Conservation (phyloP, 2,797 vertebrate genomes). For the Rhynchotus rufescens region DNA sequence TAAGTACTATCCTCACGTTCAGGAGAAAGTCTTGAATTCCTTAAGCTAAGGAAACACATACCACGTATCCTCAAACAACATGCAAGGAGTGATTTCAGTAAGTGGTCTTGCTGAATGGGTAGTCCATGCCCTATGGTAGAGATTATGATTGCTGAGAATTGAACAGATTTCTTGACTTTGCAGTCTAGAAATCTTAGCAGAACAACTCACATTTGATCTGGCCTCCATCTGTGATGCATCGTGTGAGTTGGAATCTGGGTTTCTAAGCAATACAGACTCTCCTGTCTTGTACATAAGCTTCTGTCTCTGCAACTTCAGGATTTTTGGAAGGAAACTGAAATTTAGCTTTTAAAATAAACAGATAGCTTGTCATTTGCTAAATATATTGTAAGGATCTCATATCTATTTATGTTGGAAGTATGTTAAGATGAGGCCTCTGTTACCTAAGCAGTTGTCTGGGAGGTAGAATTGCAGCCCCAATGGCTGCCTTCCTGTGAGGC, state of each 20-base stretch:
- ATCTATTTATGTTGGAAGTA: constrained; percentile 1
- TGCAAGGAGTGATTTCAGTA: neutral
- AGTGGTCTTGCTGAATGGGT: neutral
- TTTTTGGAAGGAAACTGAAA: constrained; percentile 41
- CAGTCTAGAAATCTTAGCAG: neutral
- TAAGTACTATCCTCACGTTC: neutral
- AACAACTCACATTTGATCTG: constrained; percentile 35
- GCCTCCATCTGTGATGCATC: constrained; percentile 31
- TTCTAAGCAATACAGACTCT: constrained; percentile 40
- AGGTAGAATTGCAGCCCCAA: neutral
- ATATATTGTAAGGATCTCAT: neutral
- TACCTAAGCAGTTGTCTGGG: neutral
- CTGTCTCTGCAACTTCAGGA: constrained; percentile 53
- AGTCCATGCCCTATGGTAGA: neutral
- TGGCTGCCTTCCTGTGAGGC: neutral
- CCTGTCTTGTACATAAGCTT: neutral
- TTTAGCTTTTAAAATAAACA: constrained; percentile 25
- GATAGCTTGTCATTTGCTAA: constrained; percentile 35
- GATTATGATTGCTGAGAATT: neutral
- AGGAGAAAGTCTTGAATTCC: neutral
- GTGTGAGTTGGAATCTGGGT: constrained; percentile 36
- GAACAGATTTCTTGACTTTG: neutral
- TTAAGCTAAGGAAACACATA: neutral
- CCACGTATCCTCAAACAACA: neutral
- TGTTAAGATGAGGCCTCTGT: neutral